Conservation (phyloP, 2,113 vertebrate genomes). For the Carettochelys insculpta region DNA sequence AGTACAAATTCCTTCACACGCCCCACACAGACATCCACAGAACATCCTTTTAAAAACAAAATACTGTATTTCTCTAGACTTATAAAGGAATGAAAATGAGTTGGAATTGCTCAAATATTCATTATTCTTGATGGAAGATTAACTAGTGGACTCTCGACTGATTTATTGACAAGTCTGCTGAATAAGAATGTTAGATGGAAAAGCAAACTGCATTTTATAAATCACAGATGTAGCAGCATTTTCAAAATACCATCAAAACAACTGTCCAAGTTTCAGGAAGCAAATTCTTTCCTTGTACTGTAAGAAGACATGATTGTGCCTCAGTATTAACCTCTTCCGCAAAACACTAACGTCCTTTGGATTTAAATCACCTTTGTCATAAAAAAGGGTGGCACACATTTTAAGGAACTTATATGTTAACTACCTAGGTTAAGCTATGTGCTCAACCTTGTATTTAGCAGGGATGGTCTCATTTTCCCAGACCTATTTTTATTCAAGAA, state of each 20-base stretch:
- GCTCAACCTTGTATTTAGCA: not conserved
- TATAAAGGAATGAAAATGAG: not conserved
- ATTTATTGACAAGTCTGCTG: not conserved
- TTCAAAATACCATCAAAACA: fast-evolving
- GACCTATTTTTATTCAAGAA: not conserved
- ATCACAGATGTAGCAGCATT: not conserved
- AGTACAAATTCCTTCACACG: fast-evolving
- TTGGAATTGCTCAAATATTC: not conserved
- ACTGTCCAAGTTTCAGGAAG: not conserved
- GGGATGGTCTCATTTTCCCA: not conserved
- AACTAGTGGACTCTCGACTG: not conserved
- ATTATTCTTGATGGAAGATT: not conserved
- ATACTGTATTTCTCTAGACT: not conserved
- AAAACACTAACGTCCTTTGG: fast-evolving
- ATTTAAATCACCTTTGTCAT: fast-evolving
- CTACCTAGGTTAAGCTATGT: not conserved
- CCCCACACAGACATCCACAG: not conserved
- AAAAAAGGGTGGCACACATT: not conserved
- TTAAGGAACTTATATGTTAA: not conserved
- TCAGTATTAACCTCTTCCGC: not conserved
- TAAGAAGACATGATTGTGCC: not conserved
- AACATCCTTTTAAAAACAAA: not conserved
- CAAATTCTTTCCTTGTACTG: not conserved
- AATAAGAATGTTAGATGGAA: not conserved
- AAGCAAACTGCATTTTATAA: not conserved